These are phyloP conservation scores for Litocranius walleri DNA, from an alignment of 2,113 vertebrate species.

Conservation along the genomic window DNA sequence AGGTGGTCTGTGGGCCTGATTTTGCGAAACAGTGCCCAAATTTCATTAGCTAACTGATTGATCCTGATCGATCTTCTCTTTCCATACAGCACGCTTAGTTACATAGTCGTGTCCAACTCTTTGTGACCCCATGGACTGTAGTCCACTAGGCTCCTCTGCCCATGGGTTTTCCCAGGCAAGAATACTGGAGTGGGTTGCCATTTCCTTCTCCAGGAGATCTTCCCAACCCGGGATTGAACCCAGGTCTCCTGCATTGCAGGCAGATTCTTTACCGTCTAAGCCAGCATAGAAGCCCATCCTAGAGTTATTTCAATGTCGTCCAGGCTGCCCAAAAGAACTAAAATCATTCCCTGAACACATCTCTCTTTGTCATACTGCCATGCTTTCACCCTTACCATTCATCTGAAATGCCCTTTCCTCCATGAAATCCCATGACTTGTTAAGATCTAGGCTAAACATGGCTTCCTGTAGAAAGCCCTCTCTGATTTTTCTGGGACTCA, in stretches of 20 bases:
- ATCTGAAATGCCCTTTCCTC: not conserved
- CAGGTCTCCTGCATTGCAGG: not conserved
- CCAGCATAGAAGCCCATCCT: not conserved
- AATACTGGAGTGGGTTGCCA: not conserved
- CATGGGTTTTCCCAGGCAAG: not conserved
- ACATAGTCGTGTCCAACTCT: not conserved
- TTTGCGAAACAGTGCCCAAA: not conserved
- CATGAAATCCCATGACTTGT: not conserved
- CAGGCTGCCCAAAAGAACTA: not conserved
- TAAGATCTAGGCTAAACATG: not conserved
- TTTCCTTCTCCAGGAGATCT: not conserved
- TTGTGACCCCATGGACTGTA: not conserved
- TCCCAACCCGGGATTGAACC: not conserved
- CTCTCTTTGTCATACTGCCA: not conserved
- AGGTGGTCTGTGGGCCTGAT: not conserved
- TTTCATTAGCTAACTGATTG: not conserved
- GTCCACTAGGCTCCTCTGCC: fast-evolving
- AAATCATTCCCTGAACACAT: not conserved
- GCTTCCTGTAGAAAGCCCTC: not conserved
- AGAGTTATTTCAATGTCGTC: not conserved
- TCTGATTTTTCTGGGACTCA: not conserved
- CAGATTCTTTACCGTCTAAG: not conserved
- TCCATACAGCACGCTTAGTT: not conserved
- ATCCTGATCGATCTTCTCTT: not conserved
- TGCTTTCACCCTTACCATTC: not conserved